Evolutionary conservation across 2,797 vertebrate genomes (phyloP).

Genomic region (Hemitrygon akajei): DNA sequence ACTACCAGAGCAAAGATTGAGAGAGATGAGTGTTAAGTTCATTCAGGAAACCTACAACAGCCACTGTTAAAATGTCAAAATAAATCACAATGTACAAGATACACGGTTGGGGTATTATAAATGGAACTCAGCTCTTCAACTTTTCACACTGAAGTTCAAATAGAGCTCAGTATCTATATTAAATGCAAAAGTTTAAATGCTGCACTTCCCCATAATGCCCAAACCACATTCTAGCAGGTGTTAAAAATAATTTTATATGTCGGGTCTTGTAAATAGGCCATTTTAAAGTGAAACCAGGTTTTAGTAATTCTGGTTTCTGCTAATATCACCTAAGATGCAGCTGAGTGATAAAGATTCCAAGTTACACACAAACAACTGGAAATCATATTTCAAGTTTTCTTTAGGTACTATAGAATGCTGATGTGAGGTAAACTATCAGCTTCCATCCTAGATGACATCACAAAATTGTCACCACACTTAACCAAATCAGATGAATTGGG

Average conservation of each 20-base stretch:
- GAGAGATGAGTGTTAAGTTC: background rate
- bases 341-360: background rate
- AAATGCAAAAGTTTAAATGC: background rate
- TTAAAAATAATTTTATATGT: background rate
- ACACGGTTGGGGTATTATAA: background rate
- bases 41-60: background rate
- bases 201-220: background rate
- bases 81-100: background rate
- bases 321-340: background rate
- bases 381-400: background rate
- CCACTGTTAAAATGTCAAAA: background rate
- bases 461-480: background rate
- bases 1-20: conserved; percentile 51
- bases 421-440: background rate
- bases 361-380: background rate
- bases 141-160: background rate
- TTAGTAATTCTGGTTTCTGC: background rate
- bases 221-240: background rate
- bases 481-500: too few relatives aligned
- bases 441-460: too few relatives aligned
- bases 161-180: background rate
- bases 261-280: background rate
- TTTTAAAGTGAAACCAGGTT: background rate
- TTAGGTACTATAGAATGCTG: background rate
- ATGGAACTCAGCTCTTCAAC: background rate